A percentile compares a stretch with the other conserved stretches of the same genome.
Evolutionary conservation across 1,140 invertebrate species (phyloP).

Genomic region (Lordiphosa stackelbergi): DNA sequence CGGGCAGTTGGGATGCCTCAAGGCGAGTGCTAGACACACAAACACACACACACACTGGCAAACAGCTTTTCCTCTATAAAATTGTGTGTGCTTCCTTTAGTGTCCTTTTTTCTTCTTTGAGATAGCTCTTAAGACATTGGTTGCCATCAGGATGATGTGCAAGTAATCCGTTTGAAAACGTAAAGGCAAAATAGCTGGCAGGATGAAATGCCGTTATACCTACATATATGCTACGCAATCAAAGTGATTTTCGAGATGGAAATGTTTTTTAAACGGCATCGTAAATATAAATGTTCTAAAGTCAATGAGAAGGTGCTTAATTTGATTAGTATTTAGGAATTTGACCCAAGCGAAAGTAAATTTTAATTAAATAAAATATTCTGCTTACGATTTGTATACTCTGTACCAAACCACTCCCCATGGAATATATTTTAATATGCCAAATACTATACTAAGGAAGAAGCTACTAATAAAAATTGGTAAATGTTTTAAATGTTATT

Average conservation of each 20-base stretch:
- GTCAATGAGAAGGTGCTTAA: no score
- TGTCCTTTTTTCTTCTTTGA: slow-evolving; percentile 27
- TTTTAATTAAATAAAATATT: no score
- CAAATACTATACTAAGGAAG: no score
- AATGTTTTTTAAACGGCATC: slow-evolving; percentile 8
- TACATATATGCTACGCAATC: slow-evolving; percentile 14
- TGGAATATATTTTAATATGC: no score
- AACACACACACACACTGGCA: slow-evolving; percentile 17
- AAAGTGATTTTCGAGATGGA: slow-evolving; percentile 17
- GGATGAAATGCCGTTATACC: slow-evolving; percentile 15
- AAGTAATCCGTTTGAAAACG: slow-evolving; percentile 43
- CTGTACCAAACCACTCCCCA: no score
- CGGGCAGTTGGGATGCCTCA: slow-evolving; percentile 18
- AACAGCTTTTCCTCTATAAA: slow-evolving; percentile 46
- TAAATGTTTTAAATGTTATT: no score
- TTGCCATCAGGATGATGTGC: slow-evolving; percentile 14
- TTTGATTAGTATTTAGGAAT: no score
- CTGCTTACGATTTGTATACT: no score
- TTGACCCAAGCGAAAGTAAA: no score
- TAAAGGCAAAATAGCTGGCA: slow-evolving; percentile 5
- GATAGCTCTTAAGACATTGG: slow-evolving; percentile 26
- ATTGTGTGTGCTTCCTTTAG: slow-evolving; percentile 43
- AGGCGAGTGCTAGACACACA: slow-evolving; percentile 30
- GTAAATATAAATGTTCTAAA: neutral
- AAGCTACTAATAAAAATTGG: no score